Evolutionary conservation across 2,888 invertebrate species (phyloP), one percentile per base, ranked within the genome.

Genomic region (Margaritifera margaritifera): DNA sequence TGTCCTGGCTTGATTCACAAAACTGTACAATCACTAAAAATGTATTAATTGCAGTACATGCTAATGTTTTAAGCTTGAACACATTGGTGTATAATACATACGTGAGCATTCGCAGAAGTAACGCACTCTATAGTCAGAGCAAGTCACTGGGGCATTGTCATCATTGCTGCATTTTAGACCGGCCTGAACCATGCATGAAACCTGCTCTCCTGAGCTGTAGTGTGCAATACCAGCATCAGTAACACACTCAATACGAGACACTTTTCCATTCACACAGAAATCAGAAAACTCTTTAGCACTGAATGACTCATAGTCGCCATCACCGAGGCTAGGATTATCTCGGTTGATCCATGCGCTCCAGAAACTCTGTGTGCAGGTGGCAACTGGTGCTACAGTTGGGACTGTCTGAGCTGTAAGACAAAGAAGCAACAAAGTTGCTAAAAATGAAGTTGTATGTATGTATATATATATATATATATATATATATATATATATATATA

Each of bases 151-250:
- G 31, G 25, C 55, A 64, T 85, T 85, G 55, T 84, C 81, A 20
- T 64, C 68, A 57, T 84, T 81, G 51, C 74, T 66, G 86, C 96
- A 96, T 4, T 93, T 89, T 0, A 96, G 91, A 0, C 96, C 96
- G n/a, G 92, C 91, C 80, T 94, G 93, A 71, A 96, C 86, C 57
- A 81, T 78, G 72, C 89, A 89, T 0, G 74, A 73, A 11, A 74
- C 71, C 2, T 70, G 74, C 65, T 86, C 84, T 50, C 83, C 80
- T 11, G 84, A 77, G 27, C 79, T 76, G 54, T 73, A 75, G 27
- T 75, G 75, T 27, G 80, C 75, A 11, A 77, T 78, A 6, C 80
- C 80, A 61, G 73, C 71, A 6, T 75, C 71, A 20, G 83, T 83
- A 27, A 77, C 66, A 78, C 88, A 88, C 62, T 87, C 83, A 25